These are phyloP conservation scores for Rhagoletis pomonella DNA, from an alignment of 1,140 invertebrate species.

Conservation along the genomic window DNA sequence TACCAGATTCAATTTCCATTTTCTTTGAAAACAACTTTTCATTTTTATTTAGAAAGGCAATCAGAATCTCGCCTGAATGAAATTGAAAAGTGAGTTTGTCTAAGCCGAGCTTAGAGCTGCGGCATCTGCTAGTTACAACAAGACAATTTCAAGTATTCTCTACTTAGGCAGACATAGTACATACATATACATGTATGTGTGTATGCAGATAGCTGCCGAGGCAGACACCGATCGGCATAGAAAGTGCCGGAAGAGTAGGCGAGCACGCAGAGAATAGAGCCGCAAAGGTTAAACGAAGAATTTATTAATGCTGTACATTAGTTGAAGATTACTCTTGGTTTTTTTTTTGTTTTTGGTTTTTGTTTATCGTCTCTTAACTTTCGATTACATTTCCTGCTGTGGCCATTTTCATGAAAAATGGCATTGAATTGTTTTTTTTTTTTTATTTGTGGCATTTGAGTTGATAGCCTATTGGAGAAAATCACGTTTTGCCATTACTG, in stretches of 20 bases:
- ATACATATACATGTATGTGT: too few relatives aligned
- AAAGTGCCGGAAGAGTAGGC: constrained; percentile 40
- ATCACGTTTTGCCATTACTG: constrained; percentile 40
- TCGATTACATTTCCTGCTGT: constrained; percentile 18
- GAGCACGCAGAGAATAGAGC: constrained; percentile 10
- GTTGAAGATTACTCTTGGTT: not conserved
- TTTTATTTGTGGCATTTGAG: constrained; percentile 16
- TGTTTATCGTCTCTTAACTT: constrained; percentile 3
- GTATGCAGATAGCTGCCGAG: not conserved
- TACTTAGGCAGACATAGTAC: not conserved
- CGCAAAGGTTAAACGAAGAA: constrained; percentile 34
- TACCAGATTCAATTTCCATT: constrained; percentile 28
- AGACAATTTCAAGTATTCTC: constrained; percentile 1
- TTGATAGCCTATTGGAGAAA: constrained; percentile 14
- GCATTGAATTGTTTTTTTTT: too few relatives aligned
- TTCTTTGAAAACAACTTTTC: constrained; percentile 40
- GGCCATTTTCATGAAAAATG: constrained; percentile 27
- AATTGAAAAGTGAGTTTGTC: constrained; percentile 51
- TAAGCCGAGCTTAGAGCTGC: not conserved
- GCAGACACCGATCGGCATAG: not conserved
- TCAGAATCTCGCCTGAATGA: constrained; percentile 38
- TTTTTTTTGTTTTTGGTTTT: not conserved
- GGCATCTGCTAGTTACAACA: not conserved
- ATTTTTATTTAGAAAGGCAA: constrained; percentile 52
- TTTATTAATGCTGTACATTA: constrained; percentile 39